Base-by-base conservation (phyloP, 2,797 vertebrate species). In the Micropoecilia bifurca region DNA sequence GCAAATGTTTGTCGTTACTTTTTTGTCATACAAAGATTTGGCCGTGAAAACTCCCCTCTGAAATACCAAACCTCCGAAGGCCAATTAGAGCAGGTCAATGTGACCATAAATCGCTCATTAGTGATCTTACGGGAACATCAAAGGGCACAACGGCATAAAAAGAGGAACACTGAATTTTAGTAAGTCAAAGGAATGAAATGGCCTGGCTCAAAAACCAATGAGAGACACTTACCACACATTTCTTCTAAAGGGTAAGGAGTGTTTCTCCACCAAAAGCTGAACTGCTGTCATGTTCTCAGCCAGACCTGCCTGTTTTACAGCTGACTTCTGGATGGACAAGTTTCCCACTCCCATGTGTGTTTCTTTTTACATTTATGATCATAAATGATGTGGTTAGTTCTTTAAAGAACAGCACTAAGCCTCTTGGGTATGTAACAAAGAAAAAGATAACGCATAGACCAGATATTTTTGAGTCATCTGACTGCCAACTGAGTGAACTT, bases 31-130 rank as follows among this genome's bases (percentile, higher is more conserved):
- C 22, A 28, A 45, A 74, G 30, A 10, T 82, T 53, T 45, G 7
- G 69, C 71, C 77, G 75, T 48, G 61, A 83, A 76, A 73, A 79
- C 69, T 79, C 80, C 50, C 43, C 39, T 55, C 22, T 46, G 10
- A 61, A 72, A 85, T 80, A 59, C 20, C 18, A 3, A 80, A 73
- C 81, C 80, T 87, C 87, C 78, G 74, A 71, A 7, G 76, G 77
- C 84, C 87, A 94, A 93, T 94, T 93, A 93, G 76, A 85, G 79
- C 8, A 12, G 92, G 93, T 94, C 92, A 92, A 53, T 83, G 86
- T 90, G 90, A 91, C 92, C 91, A 80, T 90, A 92, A 90, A 92
- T 90, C 86, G 82, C 88, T 92, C 89, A 90, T 93, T 93, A 90
- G 91, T 86, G 91, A 92, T 91, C 71, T 86, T 85, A 85, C 71